These are phyloP conservation scores for Botia almorhae DNA, from an alignment of 2,797 vertebrate genomes.

Conservation along the genomic window DNA sequence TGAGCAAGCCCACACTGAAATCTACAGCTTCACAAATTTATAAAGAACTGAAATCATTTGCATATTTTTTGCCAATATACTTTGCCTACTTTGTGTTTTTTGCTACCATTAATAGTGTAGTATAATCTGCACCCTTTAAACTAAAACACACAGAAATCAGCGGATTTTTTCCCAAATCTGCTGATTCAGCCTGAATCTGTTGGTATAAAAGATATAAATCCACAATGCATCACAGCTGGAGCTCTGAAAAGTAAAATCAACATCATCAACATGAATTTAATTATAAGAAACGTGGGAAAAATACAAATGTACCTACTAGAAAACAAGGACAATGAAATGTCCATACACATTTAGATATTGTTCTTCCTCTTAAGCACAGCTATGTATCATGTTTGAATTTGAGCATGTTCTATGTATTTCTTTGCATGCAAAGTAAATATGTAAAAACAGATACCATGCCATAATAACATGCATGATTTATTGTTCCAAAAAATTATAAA, in stretches of 20 bases:
- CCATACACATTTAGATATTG: constrained; percentile 33
- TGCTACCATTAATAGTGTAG: neutral
- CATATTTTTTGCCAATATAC: neutral
- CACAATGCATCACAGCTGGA: neutral
- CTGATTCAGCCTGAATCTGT: too few relatives aligned
- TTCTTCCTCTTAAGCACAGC: constrained; percentile 27
- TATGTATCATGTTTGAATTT: constrained; percentile 47
- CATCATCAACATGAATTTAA: neutral
- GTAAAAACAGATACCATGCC: neutral
- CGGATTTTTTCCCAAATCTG: too few relatives aligned
- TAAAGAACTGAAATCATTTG: neutral
- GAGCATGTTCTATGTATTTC: neutral
- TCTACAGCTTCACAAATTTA: neutral
- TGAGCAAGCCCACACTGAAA: neutral
- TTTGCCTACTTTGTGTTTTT: neutral
- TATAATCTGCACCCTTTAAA: too few relatives aligned
- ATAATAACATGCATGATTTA: constrained; percentile 34
- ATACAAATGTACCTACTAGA: constrained; percentile 13
- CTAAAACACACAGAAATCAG: too few relatives aligned
- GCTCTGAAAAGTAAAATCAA: constrained; percentile 40
- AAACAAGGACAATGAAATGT: constrained; percentile 28
- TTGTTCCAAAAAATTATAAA: neutral
- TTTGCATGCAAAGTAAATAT: too few relatives aligned
- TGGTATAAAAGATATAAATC: too few relatives aligned
- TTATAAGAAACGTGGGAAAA: constrained; percentile 20